Percentiles rank a stretch among this genome's conserved stretches.
Conservation (phyloP, 2,113 vertebrate genomes). For the Puffinus mauretanicus region DNA sequence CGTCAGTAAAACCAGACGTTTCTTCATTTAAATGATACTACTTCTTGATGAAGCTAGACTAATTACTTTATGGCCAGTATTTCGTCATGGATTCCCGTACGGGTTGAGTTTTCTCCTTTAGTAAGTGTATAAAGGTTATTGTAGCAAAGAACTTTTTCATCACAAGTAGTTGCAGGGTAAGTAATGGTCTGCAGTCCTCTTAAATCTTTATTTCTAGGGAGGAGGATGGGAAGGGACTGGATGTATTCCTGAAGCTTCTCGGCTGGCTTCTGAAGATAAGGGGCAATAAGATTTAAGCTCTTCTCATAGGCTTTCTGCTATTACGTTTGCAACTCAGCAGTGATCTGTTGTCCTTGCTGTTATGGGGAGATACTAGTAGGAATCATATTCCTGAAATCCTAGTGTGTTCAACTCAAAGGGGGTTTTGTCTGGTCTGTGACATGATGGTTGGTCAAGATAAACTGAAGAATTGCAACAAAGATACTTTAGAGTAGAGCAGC, state of each 20-base stretch:
- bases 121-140: neutral
- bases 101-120: neutral
- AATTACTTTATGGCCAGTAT: neutral
- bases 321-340: rapidly evolving
- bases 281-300: neutral
- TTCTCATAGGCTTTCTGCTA: neutral
- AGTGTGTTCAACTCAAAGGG: neutral
- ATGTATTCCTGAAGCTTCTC: neutral
- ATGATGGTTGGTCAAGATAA: neutral
- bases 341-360: neutral
- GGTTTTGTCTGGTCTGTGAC: neutral
- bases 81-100: neutral
- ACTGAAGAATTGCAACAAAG: neutral
- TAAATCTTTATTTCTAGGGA: neutral
- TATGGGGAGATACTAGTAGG: neutral
- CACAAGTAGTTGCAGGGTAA: neutral
- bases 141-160: neutral
- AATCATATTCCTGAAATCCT: neutral
- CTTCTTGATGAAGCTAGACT: neutral
- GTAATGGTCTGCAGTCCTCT: neutral
- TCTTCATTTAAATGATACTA: neutral
- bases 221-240: neutral
- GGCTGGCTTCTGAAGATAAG: neutral
- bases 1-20: neutral
- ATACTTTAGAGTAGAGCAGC: neutral